A percentile compares a stretch with the other conserved stretches of the same genome.
phyloP scores from a whole-genome alignment of 2,113 vertebrate species.

The Phrynosoma platyrhinos region DNA sequence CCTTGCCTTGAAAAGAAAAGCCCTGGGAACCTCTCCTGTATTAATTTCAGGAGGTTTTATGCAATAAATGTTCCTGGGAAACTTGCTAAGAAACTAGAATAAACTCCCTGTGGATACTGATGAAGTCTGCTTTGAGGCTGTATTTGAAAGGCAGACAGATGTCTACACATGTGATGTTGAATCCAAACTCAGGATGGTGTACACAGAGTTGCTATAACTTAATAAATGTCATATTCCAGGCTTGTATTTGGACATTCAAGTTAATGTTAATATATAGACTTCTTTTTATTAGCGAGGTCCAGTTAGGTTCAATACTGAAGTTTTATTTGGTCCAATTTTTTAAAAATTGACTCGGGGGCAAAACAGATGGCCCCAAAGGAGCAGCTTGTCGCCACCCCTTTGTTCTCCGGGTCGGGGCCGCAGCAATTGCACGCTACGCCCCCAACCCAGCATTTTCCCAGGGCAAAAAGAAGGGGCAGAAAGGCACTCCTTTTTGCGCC shows the following conservation, averaged over 20 bases:
- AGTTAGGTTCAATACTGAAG: background rate
- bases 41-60: background rate
- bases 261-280: too few relatives aligned
- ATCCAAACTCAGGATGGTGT: slow-evolving; percentile 1
- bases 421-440: too few relatives aligned
- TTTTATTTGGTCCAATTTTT: background rate
- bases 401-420: too few relatives aligned
- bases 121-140: background rate
- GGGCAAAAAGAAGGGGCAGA: too few relatives aligned
- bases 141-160: background rate
- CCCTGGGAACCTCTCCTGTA: background rate
- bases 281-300: too few relatives aligned
- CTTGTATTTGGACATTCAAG: too few relatives aligned
- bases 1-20: background rate
- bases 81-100: background rate
- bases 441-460: too few relatives aligned
- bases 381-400: too few relatives aligned
- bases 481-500: too few relatives aligned
- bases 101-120: background rate
- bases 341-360: background rate
- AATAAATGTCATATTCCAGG: background rate
- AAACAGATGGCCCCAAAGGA: too few relatives aligned
- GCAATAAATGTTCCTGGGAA: background rate
- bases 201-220: background rate
- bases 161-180: background rate